A percentile compares a stretch with the other conserved stretches of the same genome.
Conservation (phyloP, 2,888 invertebrate genomes). For the Perdita meconis region DNA sequence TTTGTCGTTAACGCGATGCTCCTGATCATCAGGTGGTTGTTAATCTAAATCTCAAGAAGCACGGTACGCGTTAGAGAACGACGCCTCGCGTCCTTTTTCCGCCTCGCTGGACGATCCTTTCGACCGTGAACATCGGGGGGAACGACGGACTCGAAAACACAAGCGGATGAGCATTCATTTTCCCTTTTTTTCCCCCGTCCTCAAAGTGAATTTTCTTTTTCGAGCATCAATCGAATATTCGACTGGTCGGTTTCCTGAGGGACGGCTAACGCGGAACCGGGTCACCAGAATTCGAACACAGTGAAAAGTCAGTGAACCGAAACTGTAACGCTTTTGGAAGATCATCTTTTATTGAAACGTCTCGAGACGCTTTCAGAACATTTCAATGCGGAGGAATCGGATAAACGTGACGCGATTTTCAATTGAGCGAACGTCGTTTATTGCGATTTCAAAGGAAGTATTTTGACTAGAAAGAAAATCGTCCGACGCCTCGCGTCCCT, state of each 20-base stretch:
- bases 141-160: constrained; percentile 27
- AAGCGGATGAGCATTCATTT: constrained; percentile 31
- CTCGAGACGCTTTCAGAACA: constrained; percentile 19
- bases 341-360: constrained; percentile 58
- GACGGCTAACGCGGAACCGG: constrained; percentile 44
- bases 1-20: background rate
- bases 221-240: constrained; percentile 21
- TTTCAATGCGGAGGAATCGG: constrained; percentile 30
- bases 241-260: constrained; percentile 21
- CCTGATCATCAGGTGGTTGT: constrained; percentile 36
- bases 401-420: constrained; percentile 32
- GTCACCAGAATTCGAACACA: constrained; percentile 45
- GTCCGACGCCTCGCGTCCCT: too few relatives aligned
- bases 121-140: constrained; percentile 34
- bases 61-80: background rate
- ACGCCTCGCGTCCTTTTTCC: constrained; percentile 28
- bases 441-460: constrained; percentile 18
- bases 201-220: background rate
- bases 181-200: background rate
- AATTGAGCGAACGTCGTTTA: background rate
- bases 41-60: constrained; percentile 30
- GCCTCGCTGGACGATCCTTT: constrained; percentile 2
- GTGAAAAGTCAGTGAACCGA: constrained; percentile 59
- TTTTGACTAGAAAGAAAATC: background rate
- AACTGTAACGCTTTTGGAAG: constrained; percentile 52